phyloP scores from a whole-genome alignment of 2,797 vertebrate species.

The Gymnothorax javanicus region DNA sequence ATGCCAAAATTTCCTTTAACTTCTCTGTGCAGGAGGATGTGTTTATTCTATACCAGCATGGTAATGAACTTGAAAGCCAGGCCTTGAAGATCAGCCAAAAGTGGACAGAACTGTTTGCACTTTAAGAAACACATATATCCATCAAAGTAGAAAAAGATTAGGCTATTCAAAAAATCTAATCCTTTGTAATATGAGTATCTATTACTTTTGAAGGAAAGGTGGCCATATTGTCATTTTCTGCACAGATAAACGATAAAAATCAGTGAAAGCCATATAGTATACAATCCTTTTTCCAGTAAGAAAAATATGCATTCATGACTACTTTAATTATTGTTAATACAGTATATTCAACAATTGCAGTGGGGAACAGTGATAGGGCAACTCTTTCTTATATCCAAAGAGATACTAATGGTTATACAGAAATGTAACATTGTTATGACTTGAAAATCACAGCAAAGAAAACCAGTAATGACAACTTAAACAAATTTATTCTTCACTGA shows the following conservation, averaged over 20 bases:
- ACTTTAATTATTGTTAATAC: neutral
- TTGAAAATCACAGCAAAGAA: no score
- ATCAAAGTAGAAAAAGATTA: neutral
- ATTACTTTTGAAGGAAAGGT: neutral
- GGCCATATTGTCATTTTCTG: neutral
- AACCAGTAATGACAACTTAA: no score
- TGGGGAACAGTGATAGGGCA: neutral
- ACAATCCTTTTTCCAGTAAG: neutral
- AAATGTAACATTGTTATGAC: no score
- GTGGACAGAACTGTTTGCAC: neutral
- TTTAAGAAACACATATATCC: neutral
- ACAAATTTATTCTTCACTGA: no score
- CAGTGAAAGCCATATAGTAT: neutral
- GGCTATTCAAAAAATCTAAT: neutral
- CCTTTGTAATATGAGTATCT: neutral
- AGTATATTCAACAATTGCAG: neutral
- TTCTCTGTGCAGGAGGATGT: neutral
- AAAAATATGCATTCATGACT: neutral
- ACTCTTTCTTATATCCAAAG: neutral
- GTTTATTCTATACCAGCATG: slow-evolving; percentile 2
- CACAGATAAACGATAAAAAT: neutral
- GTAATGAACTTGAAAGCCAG: neutral
- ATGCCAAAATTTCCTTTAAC: neutral
- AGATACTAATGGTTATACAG: neutral
- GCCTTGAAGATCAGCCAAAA: neutral